phyloP scores from a whole-genome alignment of 1,140 invertebrate species.

The Heliconius congener region DNA sequence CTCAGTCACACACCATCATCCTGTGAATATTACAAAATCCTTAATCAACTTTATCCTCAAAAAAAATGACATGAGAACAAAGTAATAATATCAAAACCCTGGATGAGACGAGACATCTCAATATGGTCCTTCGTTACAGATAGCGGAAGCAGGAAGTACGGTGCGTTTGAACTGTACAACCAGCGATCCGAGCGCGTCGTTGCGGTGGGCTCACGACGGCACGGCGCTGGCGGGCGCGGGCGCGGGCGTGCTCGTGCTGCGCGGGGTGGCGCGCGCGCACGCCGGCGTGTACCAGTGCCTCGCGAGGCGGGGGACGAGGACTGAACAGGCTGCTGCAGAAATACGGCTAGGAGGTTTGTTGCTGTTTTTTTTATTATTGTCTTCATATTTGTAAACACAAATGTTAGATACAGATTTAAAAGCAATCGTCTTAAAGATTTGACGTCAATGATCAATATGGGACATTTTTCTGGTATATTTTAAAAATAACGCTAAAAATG shows the following conservation, averaged over 20 bases:
- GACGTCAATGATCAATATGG: too few relatives aligned
- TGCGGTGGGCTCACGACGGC: slow-evolving; percentile 88
- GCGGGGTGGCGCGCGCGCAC: slow-evolving; percentile 85
- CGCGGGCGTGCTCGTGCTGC: slow-evolving; percentile 82
- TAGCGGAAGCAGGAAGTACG: slow-evolving; percentile 64
- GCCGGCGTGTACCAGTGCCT: slow-evolving; percentile 92
- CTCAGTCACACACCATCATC: too few relatives aligned
- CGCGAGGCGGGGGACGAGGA: slow-evolving; percentile 84
- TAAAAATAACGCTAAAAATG: too few relatives aligned
- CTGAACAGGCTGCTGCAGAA: slow-evolving; percentile 86
- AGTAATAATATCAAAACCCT: too few relatives aligned
- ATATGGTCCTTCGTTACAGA: slow-evolving; percentile 32
- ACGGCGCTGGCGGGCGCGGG: slow-evolving; percentile 79
- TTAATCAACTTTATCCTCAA: too few relatives aligned
- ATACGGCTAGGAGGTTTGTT: slow-evolving; percentile 86
- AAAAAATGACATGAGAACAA: too few relatives aligned
- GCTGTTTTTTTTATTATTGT: too few relatives aligned
- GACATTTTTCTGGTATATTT: too few relatives aligned
- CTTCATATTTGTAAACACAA: not conserved
- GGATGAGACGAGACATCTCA: too few relatives aligned
- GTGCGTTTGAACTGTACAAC: slow-evolving; percentile 83
- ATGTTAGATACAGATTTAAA: not conserved
- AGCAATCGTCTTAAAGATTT: not conserved
- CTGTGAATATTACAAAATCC: too few relatives aligned
- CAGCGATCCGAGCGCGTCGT: slow-evolving; percentile 85